Conservation (phyloP, 2,797 vertebrate species). For the Apogon hyalosoma region DNA sequence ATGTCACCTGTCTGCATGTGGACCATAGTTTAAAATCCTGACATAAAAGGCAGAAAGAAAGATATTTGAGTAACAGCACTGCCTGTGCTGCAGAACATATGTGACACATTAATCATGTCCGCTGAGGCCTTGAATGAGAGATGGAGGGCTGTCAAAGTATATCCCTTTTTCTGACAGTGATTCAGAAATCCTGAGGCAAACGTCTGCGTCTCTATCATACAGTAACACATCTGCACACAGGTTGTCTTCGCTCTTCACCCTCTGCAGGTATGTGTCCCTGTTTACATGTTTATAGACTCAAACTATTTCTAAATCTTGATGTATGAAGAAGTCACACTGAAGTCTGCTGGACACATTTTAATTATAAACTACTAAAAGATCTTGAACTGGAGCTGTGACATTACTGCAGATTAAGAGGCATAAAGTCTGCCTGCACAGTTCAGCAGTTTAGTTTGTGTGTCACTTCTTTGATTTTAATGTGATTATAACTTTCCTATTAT, state of each 20-base stretch:
- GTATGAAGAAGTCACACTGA: constrained; percentile 16
- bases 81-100: neutral
- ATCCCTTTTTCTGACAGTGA: constrained; percentile 24
- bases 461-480: constrained; percentile 6
- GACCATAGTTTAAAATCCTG: no score
- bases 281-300: neutral
- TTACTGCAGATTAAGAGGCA: constrained; percentile 19
- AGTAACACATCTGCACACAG: neutral
- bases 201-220: neutral
- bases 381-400: constrained; percentile 16
- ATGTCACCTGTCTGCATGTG: no score
- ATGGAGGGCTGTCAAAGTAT: constrained; percentile 25
- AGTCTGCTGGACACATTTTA: constrained; percentile 22
- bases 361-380: constrained; percentile 8
- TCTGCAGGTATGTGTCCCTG: neutral
- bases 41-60: neutral
- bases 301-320: constrained; percentile 19
- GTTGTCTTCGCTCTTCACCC: neutral
- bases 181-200: constrained; percentile 3
- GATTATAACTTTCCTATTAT: constrained; percentile 5
- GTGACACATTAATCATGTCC: constrained; percentile 11
- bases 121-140: constrained; percentile 12
- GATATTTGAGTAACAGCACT: neutral
- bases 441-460: constrained; percentile 13
- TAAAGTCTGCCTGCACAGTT: constrained; percentile 22